These are phyloP conservation scores for Paracanthobrama guichenoti DNA, from an alignment of 2,113 vertebrate species.

Conservation along the genomic window DNA sequence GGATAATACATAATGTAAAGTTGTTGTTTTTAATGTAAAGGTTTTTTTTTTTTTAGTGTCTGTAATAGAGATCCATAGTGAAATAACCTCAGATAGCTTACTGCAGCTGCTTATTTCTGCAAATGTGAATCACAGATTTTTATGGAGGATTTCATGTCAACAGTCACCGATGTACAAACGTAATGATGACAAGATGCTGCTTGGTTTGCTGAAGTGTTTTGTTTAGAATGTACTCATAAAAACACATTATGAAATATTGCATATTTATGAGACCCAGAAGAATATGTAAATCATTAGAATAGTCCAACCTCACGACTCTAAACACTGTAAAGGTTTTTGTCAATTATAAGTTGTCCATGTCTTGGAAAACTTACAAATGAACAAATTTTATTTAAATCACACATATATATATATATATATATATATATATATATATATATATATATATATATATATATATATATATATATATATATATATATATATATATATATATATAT, in stretches of 20 bases:
- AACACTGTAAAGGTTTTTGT: not conserved
- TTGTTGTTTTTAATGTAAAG: not conserved
- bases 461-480: too few species aligned
- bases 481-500: too few species aligned
- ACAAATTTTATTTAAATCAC: not conserved
- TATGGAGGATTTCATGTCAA: not conserved
- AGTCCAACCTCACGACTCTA: not conserved
- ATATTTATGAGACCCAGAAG: constrained; percentile 8
- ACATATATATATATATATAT: not conserved
- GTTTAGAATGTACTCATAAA: not conserved
- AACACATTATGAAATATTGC: not conserved
- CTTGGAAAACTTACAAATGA: not conserved
- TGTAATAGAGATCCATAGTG: not conserved
- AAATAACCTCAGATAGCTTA: not conserved
- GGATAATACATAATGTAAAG: not conserved
- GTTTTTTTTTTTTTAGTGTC: not conserved
- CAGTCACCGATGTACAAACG: not conserved
- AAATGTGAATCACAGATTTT: not conserved
- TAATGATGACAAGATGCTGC: not conserved
- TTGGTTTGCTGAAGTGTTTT: not conserved
- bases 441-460: too few species aligned
- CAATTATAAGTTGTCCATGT: not conserved
- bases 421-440: too few species aligned
- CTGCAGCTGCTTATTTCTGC: not conserved
- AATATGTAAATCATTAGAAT: not conserved